Evolutionary conservation across 2,888 invertebrate species (phyloP).

Genomic region (Pegoplata infirma): DNA sequence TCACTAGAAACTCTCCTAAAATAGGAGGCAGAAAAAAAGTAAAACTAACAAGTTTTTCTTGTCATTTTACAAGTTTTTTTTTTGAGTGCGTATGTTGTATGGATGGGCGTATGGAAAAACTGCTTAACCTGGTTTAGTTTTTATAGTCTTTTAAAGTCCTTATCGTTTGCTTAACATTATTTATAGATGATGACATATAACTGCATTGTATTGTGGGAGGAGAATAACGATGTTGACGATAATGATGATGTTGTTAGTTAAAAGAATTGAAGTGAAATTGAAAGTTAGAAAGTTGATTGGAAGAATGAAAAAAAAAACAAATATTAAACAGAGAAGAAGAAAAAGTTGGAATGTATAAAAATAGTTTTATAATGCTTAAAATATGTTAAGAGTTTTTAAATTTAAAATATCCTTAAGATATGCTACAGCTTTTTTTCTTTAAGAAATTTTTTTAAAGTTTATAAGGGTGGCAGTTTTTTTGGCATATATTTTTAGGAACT

Average conservation of each 20-base stretch:
- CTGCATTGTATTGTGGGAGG: conserved; percentile 8
- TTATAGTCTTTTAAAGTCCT: conserved; percentile 47
- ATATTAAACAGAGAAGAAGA: too few species aligned
- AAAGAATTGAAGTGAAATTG: not conserved
- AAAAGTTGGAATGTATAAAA: not conserved
- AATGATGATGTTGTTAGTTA: not conserved
- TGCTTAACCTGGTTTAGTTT: conserved; percentile 61
- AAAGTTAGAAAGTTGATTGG: not conserved
- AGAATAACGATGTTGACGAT: not conserved
- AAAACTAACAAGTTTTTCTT: too few species aligned
- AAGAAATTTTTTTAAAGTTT: too few species aligned
- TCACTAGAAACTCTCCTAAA: too few species aligned
- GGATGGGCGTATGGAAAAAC: conserved; percentile 36
- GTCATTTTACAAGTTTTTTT: too few species aligned
- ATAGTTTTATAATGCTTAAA: too few species aligned
- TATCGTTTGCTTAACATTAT: conserved; percentile 48
- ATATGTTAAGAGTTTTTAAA: not conserved
- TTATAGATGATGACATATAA: conserved; percentile 34
- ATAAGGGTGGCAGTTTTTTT: too few species aligned
- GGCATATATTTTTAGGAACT: too few species aligned
- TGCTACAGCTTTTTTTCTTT: not conserved
- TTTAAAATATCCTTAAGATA: not conserved
- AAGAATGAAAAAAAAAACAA: not conserved
- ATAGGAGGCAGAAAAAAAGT: too few species aligned
- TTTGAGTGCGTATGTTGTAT: too few species aligned